Conservation (phyloP, 2,888 invertebrate species). For the Panopea generosa region DNA sequence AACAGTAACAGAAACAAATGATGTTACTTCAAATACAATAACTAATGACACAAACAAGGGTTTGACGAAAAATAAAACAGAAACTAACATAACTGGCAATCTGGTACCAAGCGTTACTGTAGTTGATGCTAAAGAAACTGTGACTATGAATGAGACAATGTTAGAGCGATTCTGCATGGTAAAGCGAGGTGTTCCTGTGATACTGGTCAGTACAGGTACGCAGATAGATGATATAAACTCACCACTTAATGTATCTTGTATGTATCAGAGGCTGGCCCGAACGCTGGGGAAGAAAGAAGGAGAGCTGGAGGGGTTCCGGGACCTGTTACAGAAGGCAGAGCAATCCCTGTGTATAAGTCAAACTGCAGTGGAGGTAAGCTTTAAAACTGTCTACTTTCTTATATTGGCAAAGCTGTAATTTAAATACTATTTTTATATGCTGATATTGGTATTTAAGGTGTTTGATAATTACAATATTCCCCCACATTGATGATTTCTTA, state of each 20-base stretch:
- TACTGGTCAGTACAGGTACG: slow-evolving; percentile 11
- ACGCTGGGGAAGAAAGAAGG: slow-evolving; percentile 76
- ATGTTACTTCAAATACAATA: no score
- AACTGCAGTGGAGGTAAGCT: slow-evolving; percentile 74
- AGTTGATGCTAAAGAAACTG: neutral
- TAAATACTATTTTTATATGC: neutral
- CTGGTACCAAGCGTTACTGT: slow-evolving; percentile 2
- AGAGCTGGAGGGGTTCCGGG: slow-evolving; percentile 76
- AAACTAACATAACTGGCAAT: no score
- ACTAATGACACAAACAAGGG: no score
- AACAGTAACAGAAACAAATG: no score
- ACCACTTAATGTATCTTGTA: slow-evolving; percentile 7
- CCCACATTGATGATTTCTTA: no score
- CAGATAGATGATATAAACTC: neutral
- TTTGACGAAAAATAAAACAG: no score
- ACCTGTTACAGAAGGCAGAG: slow-evolving; percentile 75
- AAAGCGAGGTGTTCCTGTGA: slow-evolving; percentile 10
- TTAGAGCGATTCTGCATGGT: neutral
- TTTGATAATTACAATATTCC: no score
- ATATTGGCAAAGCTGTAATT: neutral
- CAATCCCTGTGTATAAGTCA: slow-evolving; percentile 76
- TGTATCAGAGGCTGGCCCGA: slow-evolving; percentile 72
- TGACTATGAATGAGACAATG: neutral
- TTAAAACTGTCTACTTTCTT: neutral
- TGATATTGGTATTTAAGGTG: neutral